Evolutionary conservation across 1,140 invertebrate genomes (phyloP).

Genomic region (Steinernema khuongi): DNA sequence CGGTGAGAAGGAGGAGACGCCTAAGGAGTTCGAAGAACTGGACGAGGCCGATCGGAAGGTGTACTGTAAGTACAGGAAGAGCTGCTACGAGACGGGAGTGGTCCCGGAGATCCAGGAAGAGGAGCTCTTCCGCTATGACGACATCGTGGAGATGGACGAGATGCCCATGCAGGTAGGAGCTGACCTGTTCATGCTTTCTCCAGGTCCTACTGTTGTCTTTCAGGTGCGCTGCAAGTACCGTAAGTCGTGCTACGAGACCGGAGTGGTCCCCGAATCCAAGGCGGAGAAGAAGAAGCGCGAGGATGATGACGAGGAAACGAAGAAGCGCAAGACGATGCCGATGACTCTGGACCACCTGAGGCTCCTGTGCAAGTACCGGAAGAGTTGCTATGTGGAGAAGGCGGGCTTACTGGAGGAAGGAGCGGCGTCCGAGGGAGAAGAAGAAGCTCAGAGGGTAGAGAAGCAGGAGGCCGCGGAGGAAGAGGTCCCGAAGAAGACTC

Average conservation of each 20-base stretch:
- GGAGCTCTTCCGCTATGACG: neutral
- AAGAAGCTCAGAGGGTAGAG: too few species aligned
- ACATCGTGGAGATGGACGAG: conserved; percentile 1
- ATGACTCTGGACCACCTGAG: conserved; percentile 10
- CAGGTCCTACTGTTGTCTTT: too few species aligned
- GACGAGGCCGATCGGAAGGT: conserved; percentile 38
- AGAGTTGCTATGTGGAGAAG: neutral
- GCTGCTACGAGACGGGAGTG: conserved; percentile 46
- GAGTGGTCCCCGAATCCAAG: neutral
- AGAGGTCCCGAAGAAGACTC: conserved; percentile 2
- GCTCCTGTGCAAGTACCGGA: neutral
- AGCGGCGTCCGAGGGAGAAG: neutral
- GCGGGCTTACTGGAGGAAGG: neutral
- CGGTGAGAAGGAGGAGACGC: conserved; percentile 15
- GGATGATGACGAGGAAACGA: neutral
- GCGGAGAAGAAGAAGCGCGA: neutral
- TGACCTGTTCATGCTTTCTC: too few species aligned
- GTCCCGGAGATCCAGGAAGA: conserved; percentile 29
- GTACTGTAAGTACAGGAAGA: conserved; percentile 38
- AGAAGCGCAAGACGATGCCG: neutral
- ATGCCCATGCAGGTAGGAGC: neutral
- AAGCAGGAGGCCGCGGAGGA: too few species aligned
- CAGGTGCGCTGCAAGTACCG: neutral
- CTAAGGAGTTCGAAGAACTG: conserved; percentile 37
- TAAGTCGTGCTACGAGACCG: neutral